Evolutionary conservation across 2,888 invertebrate species (phyloP).

Genomic region (Mythimna pallens): DNA sequence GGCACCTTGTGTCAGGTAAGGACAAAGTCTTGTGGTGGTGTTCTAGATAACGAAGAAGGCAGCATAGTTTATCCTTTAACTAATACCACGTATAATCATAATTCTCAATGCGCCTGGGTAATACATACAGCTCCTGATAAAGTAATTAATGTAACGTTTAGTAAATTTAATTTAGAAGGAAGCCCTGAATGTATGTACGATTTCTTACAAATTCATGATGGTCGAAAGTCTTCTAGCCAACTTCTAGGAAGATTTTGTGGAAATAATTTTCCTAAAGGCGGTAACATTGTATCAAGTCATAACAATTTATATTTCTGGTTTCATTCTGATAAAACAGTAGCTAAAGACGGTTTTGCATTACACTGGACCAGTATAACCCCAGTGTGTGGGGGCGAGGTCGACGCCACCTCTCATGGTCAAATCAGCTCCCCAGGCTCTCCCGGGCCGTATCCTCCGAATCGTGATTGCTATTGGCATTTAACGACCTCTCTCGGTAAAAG

Average conservation of each 20-base stretch:
- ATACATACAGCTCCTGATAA: slow-evolving; percentile 92
- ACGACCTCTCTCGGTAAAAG: slow-evolving; percentile 93
- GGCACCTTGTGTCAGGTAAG: slow-evolving; percentile 92
- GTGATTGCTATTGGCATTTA: slow-evolving; percentile 96
- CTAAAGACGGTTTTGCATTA: slow-evolving; percentile 93
- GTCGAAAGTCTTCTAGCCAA: slow-evolving; percentile 93
- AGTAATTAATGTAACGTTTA: slow-evolving; percentile 95
- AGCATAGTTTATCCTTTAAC: slow-evolving; percentile 92
- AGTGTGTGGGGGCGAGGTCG: slow-evolving; percentile 93
- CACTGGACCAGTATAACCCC: slow-evolving; percentile 94
- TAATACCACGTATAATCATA: slow-evolving; percentile 90
- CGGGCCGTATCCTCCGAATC: slow-evolving; percentile 95
- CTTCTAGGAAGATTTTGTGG: slow-evolving; percentile 96
- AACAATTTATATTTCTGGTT: slow-evolving; percentile 95
- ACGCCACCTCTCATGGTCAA: slow-evolving; percentile 92
- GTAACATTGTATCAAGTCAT: slow-evolving; percentile 94
- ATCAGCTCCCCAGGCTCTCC: slow-evolving; percentile 97
- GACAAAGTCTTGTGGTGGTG: slow-evolving; percentile 84
- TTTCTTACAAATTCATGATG: slow-evolving; percentile 96
- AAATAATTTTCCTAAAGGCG: slow-evolving; percentile 92
- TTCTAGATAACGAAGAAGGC: slow-evolving; percentile 89
- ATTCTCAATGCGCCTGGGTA: slow-evolving; percentile 95
- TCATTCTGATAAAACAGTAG: slow-evolving; percentile 92
- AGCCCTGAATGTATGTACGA: slow-evolving; percentile 93
- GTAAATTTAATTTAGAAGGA: slow-evolving; percentile 93